These are phyloP conservation scores for Cosmopolites sordidus DNA, from an alignment of 2,888 invertebrate species.

Conservation along the genomic window DNA sequence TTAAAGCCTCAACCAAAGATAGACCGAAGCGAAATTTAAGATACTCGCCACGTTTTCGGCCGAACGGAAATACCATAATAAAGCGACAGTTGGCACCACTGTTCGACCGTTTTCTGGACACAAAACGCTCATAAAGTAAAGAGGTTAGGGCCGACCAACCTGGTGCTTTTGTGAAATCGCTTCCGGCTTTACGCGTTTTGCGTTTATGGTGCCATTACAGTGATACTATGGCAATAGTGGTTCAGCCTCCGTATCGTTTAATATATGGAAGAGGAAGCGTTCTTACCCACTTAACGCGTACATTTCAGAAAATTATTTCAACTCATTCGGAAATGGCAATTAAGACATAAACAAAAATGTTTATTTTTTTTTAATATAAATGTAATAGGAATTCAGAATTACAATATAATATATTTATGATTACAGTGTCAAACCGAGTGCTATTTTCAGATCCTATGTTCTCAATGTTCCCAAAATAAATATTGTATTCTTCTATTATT, in stretches of 20 bases:
- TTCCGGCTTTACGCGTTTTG: slow-evolving; percentile 15
- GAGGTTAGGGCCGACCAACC: slow-evolving; percentile 25
- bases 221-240: not conserved
- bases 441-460: no score
- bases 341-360: no score
- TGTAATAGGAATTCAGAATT: no score
- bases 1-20: not conserved
- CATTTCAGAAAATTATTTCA: no score
- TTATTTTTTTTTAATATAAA: no score
- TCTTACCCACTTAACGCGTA: not conserved
- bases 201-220: slow-evolving; percentile 13
- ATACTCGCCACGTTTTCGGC: slow-evolving; percentile 18
- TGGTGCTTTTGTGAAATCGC: slow-evolving; percentile 17
- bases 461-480: no score
- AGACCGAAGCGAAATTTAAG: slow-evolving; percentile 16
- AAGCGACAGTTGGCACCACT: slow-evolving; percentile 26
- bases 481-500: no score
- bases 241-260: not conserved
- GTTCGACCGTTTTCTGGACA: slow-evolving; percentile 21
- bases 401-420: no score
- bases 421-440: no score
- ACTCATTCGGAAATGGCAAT: no score
- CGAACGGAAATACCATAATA: slow-evolving; percentile 20
- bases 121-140: slow-evolving; percentile 24
- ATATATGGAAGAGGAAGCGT: not conserved